These are phyloP conservation scores for Eulemur mongoz DNA, from an alignment of 2,797 vertebrate species.

Conservation along the genomic window DNA sequence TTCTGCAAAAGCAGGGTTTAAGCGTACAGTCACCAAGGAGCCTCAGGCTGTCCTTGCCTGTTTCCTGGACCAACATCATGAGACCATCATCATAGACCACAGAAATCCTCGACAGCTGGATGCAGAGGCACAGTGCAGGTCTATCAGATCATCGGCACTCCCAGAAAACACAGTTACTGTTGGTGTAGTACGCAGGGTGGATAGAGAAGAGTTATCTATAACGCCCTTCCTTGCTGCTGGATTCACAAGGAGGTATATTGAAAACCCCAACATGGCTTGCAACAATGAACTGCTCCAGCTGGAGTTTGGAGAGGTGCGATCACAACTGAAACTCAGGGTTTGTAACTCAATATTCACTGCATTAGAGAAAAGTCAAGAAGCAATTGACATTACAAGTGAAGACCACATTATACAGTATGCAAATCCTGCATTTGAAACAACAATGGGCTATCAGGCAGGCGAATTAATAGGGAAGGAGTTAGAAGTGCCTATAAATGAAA, in stretches of 20 bases:
- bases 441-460: slow-evolving; percentile 96
- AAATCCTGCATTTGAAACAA: slow-evolving; percentile 96
- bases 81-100: slow-evolving; percentile 98
- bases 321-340: slow-evolving; percentile 98
- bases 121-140: slow-evolving; percentile 97
- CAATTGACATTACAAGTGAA: slow-evolving; percentile 98
- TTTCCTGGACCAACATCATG: slow-evolving; percentile 94
- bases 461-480: slow-evolving; percentile 97
- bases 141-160: slow-evolving; percentile 93
- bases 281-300: slow-evolving; percentile 98
- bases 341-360: slow-evolving; percentile 97
- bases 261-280: slow-evolving; percentile 96
- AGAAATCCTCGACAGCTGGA: slow-evolving; percentile 96
- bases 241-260: slow-evolving; percentile 96
- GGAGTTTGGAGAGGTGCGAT: slow-evolving; percentile 94
- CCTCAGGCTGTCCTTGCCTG: slow-evolving; percentile 93
- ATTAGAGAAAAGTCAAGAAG: slow-evolving; percentile 98
- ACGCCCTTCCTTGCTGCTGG: slow-evolving; percentile 95
- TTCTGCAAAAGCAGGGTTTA: slow-evolving; percentile 97
- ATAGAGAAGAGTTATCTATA: slow-evolving; percentile 95
- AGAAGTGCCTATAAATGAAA: slow-evolving; percentile 98
- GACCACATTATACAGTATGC: slow-evolving; percentile 98
- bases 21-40: slow-evolving; percentile 91
- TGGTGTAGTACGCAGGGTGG: slow-evolving; percentile 95
- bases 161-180: slow-evolving; percentile 98